Base-by-base conservation (phyloP, 2,888 invertebrate genomes). In the Sipha maydis region DNA sequence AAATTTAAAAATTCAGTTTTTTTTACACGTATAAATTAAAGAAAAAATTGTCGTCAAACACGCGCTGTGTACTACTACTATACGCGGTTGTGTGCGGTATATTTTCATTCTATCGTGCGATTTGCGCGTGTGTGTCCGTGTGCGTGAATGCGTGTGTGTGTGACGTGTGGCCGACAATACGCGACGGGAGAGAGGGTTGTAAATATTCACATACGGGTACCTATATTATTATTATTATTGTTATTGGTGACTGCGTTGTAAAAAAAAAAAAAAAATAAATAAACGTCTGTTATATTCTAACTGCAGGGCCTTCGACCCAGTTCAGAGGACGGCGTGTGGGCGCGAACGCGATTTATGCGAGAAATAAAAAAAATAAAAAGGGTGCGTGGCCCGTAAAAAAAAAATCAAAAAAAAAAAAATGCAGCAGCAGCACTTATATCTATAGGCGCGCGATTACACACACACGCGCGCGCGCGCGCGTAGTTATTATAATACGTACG, bases 251-350 rank as follows among this genome's bases (percentile, higher is more conserved):
- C 9, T 25, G 67, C n/a, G 67, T 67, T 67, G 67, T 67, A n/a
- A 67, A 67, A 67, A n/a, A n/a, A n/a, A n/a, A n/a, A n/a, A n/a
- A n/a, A n/a, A n/a, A n/a, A n/a, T n/a, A n/a, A n/a, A n/a, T n/a
- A n/a, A 61, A 3, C 25, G 61, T 61, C 61, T 14, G 61, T 61
- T 21, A 21, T 34, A 4, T 34, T 41, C 41, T 9, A 41, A 14
- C 14, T 25, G 69, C 69, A 8, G 69, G 69, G 11, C 28, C 69
- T 69, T n/a, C 69, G 69, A 69, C 69, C 69, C 69, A 41, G 67
- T 80, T 67, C 28, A 38, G 61, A n/a, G 19, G 28, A 82, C 48
- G 25, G 69, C 69, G 31, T 48, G 82, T 82, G 69, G 82, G 69
- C 31, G 80, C 67, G n/a, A 19, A 17, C 69, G 73, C 73, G 34